Evolutionary conservation across 2,888 invertebrate genomes (phyloP).

Genomic region (Minunthozetes semirufus): DNA sequence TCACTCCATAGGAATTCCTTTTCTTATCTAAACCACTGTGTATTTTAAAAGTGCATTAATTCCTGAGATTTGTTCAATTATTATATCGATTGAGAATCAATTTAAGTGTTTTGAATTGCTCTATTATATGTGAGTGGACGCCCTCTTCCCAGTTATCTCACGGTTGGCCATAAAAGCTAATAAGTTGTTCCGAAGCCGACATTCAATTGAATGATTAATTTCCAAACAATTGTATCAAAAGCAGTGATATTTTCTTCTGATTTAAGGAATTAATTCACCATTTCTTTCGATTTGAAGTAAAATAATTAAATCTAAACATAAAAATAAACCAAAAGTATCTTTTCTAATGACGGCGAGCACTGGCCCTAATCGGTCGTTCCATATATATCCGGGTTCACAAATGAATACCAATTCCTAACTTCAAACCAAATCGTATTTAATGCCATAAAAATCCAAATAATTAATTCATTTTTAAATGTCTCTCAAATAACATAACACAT

Average conservation of each 20-base stretch:
- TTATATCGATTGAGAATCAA: conserved; percentile 17
- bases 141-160: not conserved
- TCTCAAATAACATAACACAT: no score
- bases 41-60: not conserved
- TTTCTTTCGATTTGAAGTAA: not conserved
- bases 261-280: not conserved
- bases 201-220: not conserved
- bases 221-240: not conserved
- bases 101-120: not conserved
- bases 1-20: conserved; percentile 6
- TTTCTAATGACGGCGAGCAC: not conserved
- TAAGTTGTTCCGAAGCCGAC: conserved; percentile 9
- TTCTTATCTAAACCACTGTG: not conserved
- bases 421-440: not conserved
- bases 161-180: conserved; percentile 7
- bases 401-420: not conserved
- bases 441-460: not conserved
- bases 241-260: not conserved
- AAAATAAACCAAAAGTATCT: not conserved
- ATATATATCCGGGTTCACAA: conserved; percentile 1
- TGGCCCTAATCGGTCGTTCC: not conserved
- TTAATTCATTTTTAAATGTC: no score
- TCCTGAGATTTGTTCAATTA: not conserved
- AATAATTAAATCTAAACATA: not conserved
- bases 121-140: not conserved